These are phyloP conservation scores for Holothuria scabra DNA, from an alignment of 53 echinoderm and acorn worm species.

Conservation along the genomic window DNA sequence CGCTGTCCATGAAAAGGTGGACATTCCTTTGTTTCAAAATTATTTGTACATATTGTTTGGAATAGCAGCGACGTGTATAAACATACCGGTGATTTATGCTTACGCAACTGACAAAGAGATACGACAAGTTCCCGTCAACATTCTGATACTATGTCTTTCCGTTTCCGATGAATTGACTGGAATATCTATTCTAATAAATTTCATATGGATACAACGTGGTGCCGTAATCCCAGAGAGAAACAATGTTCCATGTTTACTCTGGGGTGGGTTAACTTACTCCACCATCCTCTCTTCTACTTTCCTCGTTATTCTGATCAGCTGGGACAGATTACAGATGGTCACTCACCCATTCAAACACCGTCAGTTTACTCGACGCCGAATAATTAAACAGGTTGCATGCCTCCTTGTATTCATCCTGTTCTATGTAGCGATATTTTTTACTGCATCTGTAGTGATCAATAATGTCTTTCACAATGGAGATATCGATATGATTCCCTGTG, in stretches of 20 bases:
- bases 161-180: not conserved
- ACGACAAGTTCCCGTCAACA: not conserved
- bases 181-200: not conserved
- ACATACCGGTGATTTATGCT: not conserved
- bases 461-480: not conserved
- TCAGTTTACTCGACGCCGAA: not conserved
- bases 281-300: not conserved
- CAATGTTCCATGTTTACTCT: not conserved
- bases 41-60: not conserved
- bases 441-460: not conserved
- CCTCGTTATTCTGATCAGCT: not conserved
- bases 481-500: not conserved
- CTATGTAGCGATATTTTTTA: not conserved
- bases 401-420: not conserved
- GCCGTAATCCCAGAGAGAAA: not conserved
- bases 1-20: not conserved
- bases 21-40: not conserved
- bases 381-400: not conserved
- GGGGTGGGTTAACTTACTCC: not conserved
- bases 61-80: not conserved
- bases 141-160: not conserved
- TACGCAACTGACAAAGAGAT: not conserved
- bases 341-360: not conserved
- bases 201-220: not conserved
- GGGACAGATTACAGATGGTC: slow-evolving; percentile 3